Base-by-base conservation (phyloP, 2,113 vertebrate genomes). In the Paracanthobrama guichenoti region DNA sequence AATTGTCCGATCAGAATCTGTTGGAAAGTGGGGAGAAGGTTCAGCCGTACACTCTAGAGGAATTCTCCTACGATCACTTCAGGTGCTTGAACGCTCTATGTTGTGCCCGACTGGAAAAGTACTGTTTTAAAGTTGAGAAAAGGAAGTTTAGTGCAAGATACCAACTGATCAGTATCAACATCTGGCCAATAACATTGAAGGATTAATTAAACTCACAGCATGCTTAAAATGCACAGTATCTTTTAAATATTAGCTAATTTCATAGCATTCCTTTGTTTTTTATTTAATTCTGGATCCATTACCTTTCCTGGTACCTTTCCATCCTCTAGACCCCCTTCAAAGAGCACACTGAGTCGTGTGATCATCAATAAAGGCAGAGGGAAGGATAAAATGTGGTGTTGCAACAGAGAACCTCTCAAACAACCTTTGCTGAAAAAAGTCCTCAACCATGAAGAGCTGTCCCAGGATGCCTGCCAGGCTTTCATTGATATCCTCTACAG, bases 11-110 rank as follows among this genome's bases (percentile, higher is more conserved):
- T 92, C 83, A 95, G 86, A 92, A 93, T 20, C 60, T 94, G 10
- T 88, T 92, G 0, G 97, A 98, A 77, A 94, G 90, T 0, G 96
- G 96, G 79, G 96, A 93, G 86, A 93, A 93, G 83, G 72, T 92
- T 39, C 98, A 97, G 85, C 97, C 97, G 0, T 99, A 98, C 91
- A 99, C 97, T 0, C 93, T 99, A 92, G 97, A 99, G 90, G 98
- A 99, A 87, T 98, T 98, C 88, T 98, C 97, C 85, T 97, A 97
- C 0, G 96, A 99, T 92, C 96, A 98, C 91, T 99, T 99, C 93
- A 97, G 98, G 98, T 99, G 89, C 87, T 46, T 71, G 20, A 81
- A 67, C 18, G 22, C 22, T 48, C 81, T n/a, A n/a, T 42, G 35
- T 39, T 59, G 6, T 78, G 31, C 35, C 18, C 0, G 31, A 78